Evolutionary conservation across 2,888 invertebrate species (phyloP).

Genomic region (Brenthis ino): DNA sequence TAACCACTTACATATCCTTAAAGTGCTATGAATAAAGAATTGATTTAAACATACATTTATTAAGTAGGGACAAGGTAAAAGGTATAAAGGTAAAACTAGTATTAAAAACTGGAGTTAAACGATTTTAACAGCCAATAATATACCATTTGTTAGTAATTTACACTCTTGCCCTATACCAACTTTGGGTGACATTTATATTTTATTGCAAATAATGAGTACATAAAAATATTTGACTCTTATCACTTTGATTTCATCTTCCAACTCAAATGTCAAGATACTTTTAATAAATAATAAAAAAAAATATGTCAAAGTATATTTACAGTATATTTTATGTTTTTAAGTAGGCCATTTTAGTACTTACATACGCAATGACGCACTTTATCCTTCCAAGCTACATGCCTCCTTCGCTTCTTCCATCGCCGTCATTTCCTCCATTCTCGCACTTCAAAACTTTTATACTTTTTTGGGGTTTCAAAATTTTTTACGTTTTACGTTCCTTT

Average conservation of each 20-base stretch:
- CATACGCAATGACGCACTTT: no score
- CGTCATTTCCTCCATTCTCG: no score
- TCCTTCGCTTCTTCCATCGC: no score
- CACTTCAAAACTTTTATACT: no score
- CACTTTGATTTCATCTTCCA: slow-evolving; percentile 5
- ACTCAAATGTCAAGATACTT: slow-evolving; percentile 12
- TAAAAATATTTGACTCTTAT: slow-evolving; percentile 19
- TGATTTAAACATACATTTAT: no score
- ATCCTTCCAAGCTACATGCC: no score
- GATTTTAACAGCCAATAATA: slow-evolving; percentile 3
- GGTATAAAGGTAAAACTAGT: neutral
- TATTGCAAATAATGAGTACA: slow-evolving; percentile 20
- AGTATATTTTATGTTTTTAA: neutral
- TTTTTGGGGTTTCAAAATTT: no score
- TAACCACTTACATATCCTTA: no score
- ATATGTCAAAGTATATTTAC: neutral
- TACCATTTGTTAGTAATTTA: slow-evolving; percentile 17
- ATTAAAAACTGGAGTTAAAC: neutral
- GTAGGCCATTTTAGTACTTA: neutral
- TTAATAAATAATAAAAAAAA: slow-evolving; percentile 1
- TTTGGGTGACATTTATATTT: slow-evolving; percentile 16
- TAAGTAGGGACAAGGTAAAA: no score
- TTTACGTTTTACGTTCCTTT: no score
- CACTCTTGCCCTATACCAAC: slow-evolving; percentile 9
- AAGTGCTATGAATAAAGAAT: no score